These are phyloP conservation scores for Cairina moschata DNA, from an alignment of 2,113 vertebrate species.

Conservation along the genomic window DNA sequence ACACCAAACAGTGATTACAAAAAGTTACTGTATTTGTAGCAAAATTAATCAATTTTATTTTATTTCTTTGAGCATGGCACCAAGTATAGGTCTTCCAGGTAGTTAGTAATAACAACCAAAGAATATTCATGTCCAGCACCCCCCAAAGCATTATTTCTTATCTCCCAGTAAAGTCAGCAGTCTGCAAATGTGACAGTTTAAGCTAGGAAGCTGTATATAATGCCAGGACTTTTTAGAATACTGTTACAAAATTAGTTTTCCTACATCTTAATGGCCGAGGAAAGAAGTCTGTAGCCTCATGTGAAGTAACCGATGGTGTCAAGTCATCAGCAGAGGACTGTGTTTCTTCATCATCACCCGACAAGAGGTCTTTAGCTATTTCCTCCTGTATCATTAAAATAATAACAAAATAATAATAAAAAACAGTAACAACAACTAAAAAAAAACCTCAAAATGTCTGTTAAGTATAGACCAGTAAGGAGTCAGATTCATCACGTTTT, in stretches of 20 bases:
- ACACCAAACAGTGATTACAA: neutral
- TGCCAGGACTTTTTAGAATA: neutral
- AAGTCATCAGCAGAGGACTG: slow-evolving; percentile 98
- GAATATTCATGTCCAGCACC: neutral
- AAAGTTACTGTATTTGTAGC: neutral
- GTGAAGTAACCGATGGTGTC: slow-evolving; percentile 96
- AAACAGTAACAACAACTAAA: neutral
- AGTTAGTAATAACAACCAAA: neutral
- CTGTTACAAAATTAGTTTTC: slow-evolving; percentile 38
- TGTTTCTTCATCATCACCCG: slow-evolving; percentile 97
- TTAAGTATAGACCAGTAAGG: neutral
- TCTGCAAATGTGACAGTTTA: neutral
- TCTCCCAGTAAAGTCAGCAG: neutral
- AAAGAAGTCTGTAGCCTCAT: slow-evolving; percentile 96
- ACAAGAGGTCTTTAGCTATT: slow-evolving; percentile 98
- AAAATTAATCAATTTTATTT: neutral
- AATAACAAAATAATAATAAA: neutral
- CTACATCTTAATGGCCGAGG: slow-evolving; percentile 96
- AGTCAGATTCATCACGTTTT: neutral
- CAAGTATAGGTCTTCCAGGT: neutral
- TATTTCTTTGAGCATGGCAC: neutral
- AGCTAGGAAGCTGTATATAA: neutral
- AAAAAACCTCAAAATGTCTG: neutral
- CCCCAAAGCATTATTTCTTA: neutral
- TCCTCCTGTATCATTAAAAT: slow-evolving; percentile 85